phyloP scores from a whole-genome alignment of 2,888 invertebrate species.

The Furcula furcula region DNA sequence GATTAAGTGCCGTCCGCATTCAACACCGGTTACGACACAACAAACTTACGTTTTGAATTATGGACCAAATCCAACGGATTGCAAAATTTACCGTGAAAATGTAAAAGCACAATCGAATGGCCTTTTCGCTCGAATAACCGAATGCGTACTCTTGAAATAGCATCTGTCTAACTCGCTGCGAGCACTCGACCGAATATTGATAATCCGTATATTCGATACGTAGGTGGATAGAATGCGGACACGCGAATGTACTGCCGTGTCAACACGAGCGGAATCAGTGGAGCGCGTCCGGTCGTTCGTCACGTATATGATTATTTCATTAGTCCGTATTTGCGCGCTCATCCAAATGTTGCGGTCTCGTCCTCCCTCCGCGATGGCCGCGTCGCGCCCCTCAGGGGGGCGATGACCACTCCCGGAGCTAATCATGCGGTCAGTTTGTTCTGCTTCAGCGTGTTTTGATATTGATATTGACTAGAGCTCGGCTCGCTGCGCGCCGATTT shows the following conservation, averaged over 20 bases:
- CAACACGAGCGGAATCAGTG: constrained; percentile 64
- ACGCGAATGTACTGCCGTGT: constrained; percentile 42
- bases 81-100: constrained; percentile 11
- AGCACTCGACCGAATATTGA: constrained; percentile 58
- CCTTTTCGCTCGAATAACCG: constrained; percentile 49
- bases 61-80: constrained; percentile 3
- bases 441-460: constrained; percentile 82
- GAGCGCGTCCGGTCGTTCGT: constrained; percentile 61
- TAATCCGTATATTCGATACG: constrained; percentile 46
- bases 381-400: constrained; percentile 44
- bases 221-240: constrained; percentile 18
- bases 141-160: constrained; percentile 52
- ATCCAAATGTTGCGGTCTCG: constrained; percentile 71
- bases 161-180: constrained; percentile 51
- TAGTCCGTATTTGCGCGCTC: constrained; percentile 77
- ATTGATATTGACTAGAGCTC: constrained; percentile 79
- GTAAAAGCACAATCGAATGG: constrained; percentile 34
- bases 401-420: constrained; percentile 78
- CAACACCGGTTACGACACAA: constrained; percentile 43
- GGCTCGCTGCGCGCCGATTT: constrained; percentile 77
- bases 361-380: constrained; percentile 25
- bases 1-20: constrained; percentile 52
- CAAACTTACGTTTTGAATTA: constrained; percentile 11
- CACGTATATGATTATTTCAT: constrained; percentile 82
- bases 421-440: constrained; percentile 82